phyloP scores from a whole-genome alignment of 2,888 invertebrate genomes.

The Agrotis segetum region DNA sequence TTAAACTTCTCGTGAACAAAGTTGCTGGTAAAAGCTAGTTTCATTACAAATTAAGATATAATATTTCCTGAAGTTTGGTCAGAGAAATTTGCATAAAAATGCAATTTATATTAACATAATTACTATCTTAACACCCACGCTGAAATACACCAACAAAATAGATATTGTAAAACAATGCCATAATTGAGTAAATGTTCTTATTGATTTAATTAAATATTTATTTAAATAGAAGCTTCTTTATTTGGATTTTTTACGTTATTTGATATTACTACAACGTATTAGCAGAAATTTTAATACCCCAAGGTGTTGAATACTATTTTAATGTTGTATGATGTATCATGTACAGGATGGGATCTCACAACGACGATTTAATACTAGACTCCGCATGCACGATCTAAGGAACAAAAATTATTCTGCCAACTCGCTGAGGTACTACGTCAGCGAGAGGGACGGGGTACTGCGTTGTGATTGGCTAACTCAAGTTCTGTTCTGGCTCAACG shows the following conservation, averaged over 20 bases:
- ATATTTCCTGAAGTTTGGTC: not conserved
- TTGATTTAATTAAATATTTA: slow-evolving; percentile 17
- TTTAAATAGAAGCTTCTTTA: slow-evolving; percentile 24
- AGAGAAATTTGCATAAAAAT: slow-evolving; percentile 9
- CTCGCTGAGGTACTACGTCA: no score
- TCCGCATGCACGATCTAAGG: no score
- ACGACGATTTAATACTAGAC: no score
- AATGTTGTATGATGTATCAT: not conserved
- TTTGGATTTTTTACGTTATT: slow-evolving; percentile 19
- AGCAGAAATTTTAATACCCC: slow-evolving; percentile 18
- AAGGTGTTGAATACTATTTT: not conserved
- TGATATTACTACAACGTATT: slow-evolving; percentile 16
- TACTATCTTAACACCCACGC: slow-evolving; percentile 2
- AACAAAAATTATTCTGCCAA: no score
- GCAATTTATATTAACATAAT: not conserved
- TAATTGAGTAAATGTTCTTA: slow-evolving; percentile 3
- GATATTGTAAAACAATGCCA: not conserved
- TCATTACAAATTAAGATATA: not conserved
- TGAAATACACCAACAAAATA: not conserved
- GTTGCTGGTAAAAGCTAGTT: no score
- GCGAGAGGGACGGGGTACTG: no score
- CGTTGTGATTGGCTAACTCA: no score
- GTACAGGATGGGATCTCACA: slow-evolving; percentile 6
- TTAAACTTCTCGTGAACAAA: no score
- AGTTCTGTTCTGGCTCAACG: no score